Evolutionary conservation across 1,140 invertebrate species (phyloP).

Genomic region (Magallana ariakensis): DNA sequence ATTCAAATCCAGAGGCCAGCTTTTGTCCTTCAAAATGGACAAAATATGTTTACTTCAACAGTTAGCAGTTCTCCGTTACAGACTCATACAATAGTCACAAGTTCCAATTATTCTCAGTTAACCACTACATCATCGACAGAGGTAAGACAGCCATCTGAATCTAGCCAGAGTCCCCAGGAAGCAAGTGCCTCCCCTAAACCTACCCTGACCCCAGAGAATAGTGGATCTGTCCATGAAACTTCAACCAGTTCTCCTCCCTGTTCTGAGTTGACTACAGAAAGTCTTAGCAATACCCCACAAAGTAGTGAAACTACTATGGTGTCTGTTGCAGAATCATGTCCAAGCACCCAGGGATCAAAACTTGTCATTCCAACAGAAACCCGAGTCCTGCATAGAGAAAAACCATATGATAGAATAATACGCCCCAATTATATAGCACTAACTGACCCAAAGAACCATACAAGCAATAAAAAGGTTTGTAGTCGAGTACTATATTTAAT

Average conservation of each 20-base stretch:
- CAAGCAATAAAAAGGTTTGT: conserved; percentile 38
- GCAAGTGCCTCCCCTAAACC: conserved; percentile 23
- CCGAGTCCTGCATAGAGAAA: conserved; percentile 30
- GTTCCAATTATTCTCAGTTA: neutral
- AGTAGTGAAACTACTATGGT: conserved; percentile 31
- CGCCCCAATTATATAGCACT: conserved; percentile 26
- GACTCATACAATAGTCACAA: neutral
- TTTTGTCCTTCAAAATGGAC: conserved; percentile 23
- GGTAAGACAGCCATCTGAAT: neutral
- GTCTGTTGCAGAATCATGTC: neutral
- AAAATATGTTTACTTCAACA: conserved; percentile 25
- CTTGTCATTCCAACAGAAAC: conserved; percentile 35
- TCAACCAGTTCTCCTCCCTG: conserved; percentile 1
- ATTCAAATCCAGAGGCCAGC: conserved; percentile 5
- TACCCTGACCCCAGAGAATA: neutral
- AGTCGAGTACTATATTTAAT: neutral
- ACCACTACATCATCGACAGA: neutral
- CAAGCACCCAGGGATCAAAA: conserved; percentile 12
- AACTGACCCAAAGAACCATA: conserved; percentile 8
- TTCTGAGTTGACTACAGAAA: conserved; percentile 18
- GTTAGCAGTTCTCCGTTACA: neutral
- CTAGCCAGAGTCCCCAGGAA: conserved; percentile 17
- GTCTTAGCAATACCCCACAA: neutral
- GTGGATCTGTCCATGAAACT: conserved; percentile 1
- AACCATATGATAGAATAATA: conserved; percentile 32